Evolutionary conservation across 2,888 invertebrate species (phyloP), one percentile per base, ranked within the genome.

Genomic region (Caenorhabditis sp.): DNA sequence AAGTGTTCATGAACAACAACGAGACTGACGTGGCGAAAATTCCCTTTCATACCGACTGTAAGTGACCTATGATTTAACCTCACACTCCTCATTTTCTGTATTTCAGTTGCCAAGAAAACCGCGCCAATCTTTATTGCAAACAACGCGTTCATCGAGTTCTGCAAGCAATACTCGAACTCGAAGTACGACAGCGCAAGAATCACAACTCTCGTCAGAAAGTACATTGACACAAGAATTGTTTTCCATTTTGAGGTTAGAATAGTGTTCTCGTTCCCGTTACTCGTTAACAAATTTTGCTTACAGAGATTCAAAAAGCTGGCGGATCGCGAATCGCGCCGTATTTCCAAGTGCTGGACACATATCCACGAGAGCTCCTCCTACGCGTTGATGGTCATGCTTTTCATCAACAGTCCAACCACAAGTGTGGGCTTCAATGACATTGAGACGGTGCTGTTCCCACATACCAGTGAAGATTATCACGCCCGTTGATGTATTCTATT

Each of bases 351-450:
- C 27, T 70, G 70, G 70, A 46, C 52, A 0, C 39, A 15, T 11
- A 22, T 70, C 7, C 15, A 41, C 9, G 70, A 70, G 11, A 59
- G 15, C 32, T 45, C 59, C 15, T 15, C 59, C n/a, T 70, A 59
- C 11, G 52, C 59, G 1, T 15, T 70, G 17, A 70, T 70, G 70
- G 41, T 70, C 7, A 70, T 70, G 70, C 59, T 70, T 27, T 70
- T 20, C 45, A 45, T 59, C 53, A 70, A 70, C 20, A 37, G 24
- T 2, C 59, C 59, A 0, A 26, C 13, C 0, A 37, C 53, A 0
- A 37, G 26, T 20, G 43, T 59, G 8, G 45, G 45, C 17, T 68
- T 52, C 11, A 8, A 6, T 11, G 58, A 68, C 1, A 8, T 68
- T 4, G 68, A 68, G 35, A 37, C 3, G 1, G 55, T 39, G 3